Conservation (phyloP, 2,113 vertebrate species). For the Vimba vimba region DNA sequence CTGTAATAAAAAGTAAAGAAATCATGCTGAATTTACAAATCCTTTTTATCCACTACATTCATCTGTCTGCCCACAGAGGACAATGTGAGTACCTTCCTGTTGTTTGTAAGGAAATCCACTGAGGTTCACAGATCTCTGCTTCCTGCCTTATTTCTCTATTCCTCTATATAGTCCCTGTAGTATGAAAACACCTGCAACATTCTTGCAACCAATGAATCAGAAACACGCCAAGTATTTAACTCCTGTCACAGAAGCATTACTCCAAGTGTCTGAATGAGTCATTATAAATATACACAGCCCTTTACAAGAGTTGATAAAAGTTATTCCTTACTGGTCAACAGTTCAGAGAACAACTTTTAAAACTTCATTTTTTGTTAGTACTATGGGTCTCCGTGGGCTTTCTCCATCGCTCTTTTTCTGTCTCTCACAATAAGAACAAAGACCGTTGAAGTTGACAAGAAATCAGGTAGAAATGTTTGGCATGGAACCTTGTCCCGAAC, state of each 20-base stretch:
- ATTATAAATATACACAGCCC: neutral
- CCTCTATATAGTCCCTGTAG: neutral
- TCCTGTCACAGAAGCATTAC: neutral
- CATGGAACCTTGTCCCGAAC: neutral
- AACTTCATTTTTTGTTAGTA: neutral
- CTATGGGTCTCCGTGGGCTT: neutral
- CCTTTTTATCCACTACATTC: neutral
- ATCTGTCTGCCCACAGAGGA: neutral
- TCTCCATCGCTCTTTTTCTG: neutral
- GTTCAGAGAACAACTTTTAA: neutral
- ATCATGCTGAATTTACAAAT: neutral
- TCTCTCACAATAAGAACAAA: conserved; percentile 30
- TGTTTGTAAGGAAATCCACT: conserved; percentile 2
- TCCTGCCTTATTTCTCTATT: neutral
- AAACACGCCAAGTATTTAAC: neutral
- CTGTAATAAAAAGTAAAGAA: neutral
- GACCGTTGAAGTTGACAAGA: neutral
- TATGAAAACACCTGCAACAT: conserved; percentile 3
- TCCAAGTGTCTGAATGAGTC: neutral
- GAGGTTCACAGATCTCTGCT: neutral
- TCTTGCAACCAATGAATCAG: conserved; percentile 2
- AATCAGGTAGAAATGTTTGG: neutral
- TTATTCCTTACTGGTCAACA: neutral
- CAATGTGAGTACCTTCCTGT: neutral
- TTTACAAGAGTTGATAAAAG: conserved; percentile 4